A percentile compares a stretch with the other conserved stretches of the same genome.
These are phyloP conservation scores for Stenchaetothrips biformis DNA, from an alignment of 2,888 invertebrate genomes.

Conservation along the genomic window DNA sequence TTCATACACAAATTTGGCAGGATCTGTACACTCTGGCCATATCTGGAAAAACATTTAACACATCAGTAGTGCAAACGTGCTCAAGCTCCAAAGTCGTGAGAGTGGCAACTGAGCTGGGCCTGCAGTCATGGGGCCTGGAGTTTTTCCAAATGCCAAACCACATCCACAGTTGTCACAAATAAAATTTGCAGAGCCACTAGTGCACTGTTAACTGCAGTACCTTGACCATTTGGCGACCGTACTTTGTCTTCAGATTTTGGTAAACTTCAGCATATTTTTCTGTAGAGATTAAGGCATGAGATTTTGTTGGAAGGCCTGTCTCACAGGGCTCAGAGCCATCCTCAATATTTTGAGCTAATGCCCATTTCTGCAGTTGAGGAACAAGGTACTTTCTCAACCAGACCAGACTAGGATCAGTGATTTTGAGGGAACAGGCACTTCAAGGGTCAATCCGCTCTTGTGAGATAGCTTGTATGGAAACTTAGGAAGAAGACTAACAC, in stretches of 20 bases:
- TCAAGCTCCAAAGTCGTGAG: conserved; percentile 14
- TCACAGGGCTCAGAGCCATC: conserved; percentile 41
- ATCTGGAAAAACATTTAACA: conserved; percentile 50
- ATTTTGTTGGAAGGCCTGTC: conserved; percentile 42
- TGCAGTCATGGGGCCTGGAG: too few relatives aligned
- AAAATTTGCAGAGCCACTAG: too few relatives aligned
- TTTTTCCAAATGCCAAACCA: too few relatives aligned
- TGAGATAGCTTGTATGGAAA: conserved; percentile 39
- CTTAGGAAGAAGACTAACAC: conserved; percentile 46
- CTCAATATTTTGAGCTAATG: conserved; percentile 45
- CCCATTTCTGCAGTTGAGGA: conserved; percentile 60
- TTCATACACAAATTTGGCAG: conserved; percentile 91
- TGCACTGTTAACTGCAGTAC: conserved; percentile 47
- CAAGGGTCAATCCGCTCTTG: conserved; percentile 39
- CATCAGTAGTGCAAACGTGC: conserved; percentile 24
- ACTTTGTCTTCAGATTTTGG: conserved; percentile 67
- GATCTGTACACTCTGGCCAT: conserved; percentile 93
- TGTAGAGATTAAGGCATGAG: conserved; percentile 61
- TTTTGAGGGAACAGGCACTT: background rate
- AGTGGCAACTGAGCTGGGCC: conserved; percentile 4
- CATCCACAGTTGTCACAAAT: too few relatives aligned
- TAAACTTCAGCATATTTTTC: conserved; percentile 69
- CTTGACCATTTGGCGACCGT: conserved; percentile 68
- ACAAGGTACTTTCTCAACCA: conserved; percentile 58
- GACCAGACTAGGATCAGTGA: conserved; percentile 38